A percentile compares a stretch with the other conserved stretches of the same genome.
phyloP scores from a whole-genome alignment of 2,113 vertebrate genomes.

The Gambusia holbrooki region DNA sequence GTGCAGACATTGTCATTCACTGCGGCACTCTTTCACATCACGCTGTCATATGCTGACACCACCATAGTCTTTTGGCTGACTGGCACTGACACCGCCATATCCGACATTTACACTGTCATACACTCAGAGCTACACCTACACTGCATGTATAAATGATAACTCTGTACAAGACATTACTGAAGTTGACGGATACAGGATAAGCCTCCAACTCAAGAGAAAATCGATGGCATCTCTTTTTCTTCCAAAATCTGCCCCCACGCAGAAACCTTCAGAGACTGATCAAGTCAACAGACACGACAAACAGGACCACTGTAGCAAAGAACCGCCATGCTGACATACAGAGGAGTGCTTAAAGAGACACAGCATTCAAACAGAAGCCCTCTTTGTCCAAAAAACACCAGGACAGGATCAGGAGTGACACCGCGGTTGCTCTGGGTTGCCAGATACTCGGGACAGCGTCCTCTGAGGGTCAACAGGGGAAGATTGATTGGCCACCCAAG shows the following conservation, averaged over 20 bases:
- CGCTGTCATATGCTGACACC: conserved; percentile 61
- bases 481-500: conserved; percentile 72
- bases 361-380: conserved; percentile 22
- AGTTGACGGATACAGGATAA: conserved; percentile 39
- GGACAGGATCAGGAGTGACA: conserved; percentile 50
- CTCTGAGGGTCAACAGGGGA: conserved; percentile 57
- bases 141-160: conserved; percentile 44
- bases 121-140: conserved; percentile 33
- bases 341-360: conserved; percentile 31
- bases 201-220: conserved; percentile 23
- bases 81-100: conserved; percentile 47
- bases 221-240: not conserved
- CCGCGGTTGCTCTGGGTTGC: conserved; percentile 20
- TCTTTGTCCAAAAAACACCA: conserved; percentile 21
- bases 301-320: conserved; percentile 38
- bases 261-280: conserved; percentile 27
- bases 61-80: conserved; percentile 30
- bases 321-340: conserved; percentile 41
- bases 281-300: conserved; percentile 46
- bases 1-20: conserved; percentile 61
- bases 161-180: conserved; percentile 34
- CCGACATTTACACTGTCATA: conserved; percentile 32
- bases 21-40: conserved; percentile 54
- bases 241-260: not conserved
- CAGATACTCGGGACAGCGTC: conserved; percentile 25